Conservation (phyloP, 1,140 invertebrate genomes). For the Oreohelix idahoensis region DNA sequence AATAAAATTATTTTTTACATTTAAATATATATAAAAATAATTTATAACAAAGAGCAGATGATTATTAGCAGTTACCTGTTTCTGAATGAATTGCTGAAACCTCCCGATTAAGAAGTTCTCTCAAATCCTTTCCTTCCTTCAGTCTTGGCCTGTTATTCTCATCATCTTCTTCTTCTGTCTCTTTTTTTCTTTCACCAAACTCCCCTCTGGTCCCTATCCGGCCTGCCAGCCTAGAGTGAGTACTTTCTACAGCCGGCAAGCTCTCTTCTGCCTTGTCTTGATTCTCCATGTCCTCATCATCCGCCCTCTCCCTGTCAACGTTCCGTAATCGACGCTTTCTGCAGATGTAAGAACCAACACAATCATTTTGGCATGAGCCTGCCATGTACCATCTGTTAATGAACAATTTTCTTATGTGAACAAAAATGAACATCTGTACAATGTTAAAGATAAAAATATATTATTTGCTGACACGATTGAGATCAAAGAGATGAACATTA, state of each 20-base stretch:
- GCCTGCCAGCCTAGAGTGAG: slow-evolving; percentile 16
- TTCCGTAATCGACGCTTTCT: neutral
- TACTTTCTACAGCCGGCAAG: neutral
- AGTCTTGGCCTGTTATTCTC: neutral
- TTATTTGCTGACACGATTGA: too few relatives aligned
- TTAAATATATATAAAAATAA: too few relatives aligned
- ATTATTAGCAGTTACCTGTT: slow-evolving; percentile 3
- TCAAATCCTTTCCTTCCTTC: slow-evolving; percentile 32
- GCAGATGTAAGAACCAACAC: too few relatives aligned
- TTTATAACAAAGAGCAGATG: too few relatives aligned
- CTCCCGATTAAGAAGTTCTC: slow-evolving; percentile 25
- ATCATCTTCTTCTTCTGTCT: neutral
- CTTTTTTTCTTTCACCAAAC: neutral
- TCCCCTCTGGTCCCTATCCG: neutral
- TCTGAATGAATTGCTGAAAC: neutral
- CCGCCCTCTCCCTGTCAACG: neutral
- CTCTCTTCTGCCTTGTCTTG: neutral
- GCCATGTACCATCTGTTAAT: too few relatives aligned
- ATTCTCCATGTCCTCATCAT: neutral
- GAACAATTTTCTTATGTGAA: too few relatives aligned
- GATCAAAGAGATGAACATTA: too few relatives aligned
- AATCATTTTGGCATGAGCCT: too few relatives aligned
- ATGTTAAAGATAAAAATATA: too few relatives aligned
- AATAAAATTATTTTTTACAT: too few relatives aligned
- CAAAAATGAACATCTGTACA: too few relatives aligned